These are phyloP conservation scores for Calcarius lapponicus DNA, from an alignment of 2,797 vertebrate genomes.

Conservation along the genomic window DNA sequence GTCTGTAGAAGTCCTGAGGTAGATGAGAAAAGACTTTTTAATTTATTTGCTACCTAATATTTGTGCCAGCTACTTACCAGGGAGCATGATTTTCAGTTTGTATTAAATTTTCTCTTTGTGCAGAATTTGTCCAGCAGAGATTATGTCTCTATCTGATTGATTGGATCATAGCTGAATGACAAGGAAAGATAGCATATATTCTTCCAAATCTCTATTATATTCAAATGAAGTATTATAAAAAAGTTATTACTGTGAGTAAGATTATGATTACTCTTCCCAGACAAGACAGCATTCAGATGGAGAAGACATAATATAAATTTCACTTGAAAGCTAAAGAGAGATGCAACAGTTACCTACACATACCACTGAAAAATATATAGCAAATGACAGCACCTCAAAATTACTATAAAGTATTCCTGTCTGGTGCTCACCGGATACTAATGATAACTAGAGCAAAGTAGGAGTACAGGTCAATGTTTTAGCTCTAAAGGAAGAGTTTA, in stretches of 20 bases:
- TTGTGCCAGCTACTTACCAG: background rate
- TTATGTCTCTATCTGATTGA: background rate
- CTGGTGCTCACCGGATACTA: background rate
- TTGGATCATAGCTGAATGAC: background rate
- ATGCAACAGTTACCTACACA: background rate
- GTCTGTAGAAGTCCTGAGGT: background rate
- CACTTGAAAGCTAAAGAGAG: background rate
- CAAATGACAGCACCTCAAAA: background rate
- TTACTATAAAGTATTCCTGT: background rate
- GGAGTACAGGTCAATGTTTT: background rate
- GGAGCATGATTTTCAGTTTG: background rate
- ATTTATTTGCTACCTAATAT: background rate
- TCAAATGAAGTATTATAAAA: background rate
- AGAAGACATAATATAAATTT: background rate
- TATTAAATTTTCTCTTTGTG: background rate
- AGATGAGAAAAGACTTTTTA: background rate
- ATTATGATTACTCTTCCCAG: background rate
- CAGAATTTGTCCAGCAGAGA: background rate
- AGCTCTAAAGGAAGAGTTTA: constrained; percentile 3
- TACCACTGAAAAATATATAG: background rate
- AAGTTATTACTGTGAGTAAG: background rate
- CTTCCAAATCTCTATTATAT: background rate
- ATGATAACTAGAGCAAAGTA: background rate
- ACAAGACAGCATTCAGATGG: background rate
- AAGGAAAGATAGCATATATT: background rate